Evolutionary conservation across 2,888 invertebrate genomes (phyloP).

Genomic region (Loripinus fragilis): DNA sequence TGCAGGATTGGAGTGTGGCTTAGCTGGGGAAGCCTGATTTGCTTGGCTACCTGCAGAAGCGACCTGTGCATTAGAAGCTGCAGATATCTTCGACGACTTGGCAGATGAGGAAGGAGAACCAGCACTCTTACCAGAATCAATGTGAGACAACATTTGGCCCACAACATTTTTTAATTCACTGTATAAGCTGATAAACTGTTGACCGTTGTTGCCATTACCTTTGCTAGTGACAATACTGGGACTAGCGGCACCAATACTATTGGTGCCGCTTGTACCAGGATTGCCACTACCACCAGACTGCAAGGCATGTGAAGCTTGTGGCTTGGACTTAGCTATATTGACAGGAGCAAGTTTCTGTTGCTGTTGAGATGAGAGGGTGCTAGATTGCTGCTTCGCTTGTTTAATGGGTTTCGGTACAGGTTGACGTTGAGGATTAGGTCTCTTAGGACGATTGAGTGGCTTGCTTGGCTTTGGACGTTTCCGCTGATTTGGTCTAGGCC

Average conservation of each 20-base stretch:
- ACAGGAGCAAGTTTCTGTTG: too few species aligned
- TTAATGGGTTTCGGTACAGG: too few species aligned
- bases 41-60: too few species aligned
- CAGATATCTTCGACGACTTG: too few species aligned
- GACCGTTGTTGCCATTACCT: background rate
- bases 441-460: background rate
- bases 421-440: background rate
- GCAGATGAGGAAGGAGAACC: background rate
- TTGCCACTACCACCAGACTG: too few species aligned
- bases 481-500: background rate
- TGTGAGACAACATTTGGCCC: background rate
- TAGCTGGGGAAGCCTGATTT: too few species aligned
- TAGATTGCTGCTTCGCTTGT: too few species aligned
- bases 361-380: too few species aligned
- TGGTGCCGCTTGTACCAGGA: background rate
- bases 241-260: background rate
- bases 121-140: background rate
- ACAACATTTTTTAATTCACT: background rate
- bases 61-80: too few species aligned
- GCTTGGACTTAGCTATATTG: too few species aligned
- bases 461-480: background rate
- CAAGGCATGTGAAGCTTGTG: background rate
- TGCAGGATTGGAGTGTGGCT: too few species aligned
- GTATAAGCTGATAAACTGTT: background rate
- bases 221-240: background rate